These are phyloP conservation scores for Melopsittacus undulatus DNA, from an alignment of 2,797 vertebrate species.

Conservation along the genomic window DNA sequence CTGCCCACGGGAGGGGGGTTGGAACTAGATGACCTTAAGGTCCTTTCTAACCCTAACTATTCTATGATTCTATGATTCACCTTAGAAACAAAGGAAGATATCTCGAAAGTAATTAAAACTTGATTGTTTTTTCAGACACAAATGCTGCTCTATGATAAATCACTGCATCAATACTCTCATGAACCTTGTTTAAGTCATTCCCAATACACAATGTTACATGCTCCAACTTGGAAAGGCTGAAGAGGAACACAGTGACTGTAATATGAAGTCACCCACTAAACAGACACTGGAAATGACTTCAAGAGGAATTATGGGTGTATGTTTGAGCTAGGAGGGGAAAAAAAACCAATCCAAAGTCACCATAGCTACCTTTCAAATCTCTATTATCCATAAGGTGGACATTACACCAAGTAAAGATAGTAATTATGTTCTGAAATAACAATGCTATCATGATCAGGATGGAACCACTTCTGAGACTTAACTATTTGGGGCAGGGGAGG, in stretches of 20 bases:
- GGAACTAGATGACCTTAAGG: no score
- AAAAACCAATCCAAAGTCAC: neutral
- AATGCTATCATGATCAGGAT: neutral
- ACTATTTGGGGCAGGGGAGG: fast-evolving
- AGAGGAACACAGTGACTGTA: neutral
- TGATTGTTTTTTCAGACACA: neutral
- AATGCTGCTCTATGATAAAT: neutral
- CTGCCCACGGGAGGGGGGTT: no score
- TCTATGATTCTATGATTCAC: no score
- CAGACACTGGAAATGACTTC: neutral
- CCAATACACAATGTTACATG: neutral
- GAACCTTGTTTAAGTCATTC: neutral
- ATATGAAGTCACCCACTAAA: neutral
- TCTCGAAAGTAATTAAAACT: neutral
- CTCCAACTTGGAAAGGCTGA: neutral
- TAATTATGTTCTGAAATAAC: neutral
- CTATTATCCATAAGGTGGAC: neutral
- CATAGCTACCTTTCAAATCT: neutral
- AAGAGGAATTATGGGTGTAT: neutral
- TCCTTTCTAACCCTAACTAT: no score
- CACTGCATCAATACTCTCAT: neutral
- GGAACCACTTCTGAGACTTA: neutral
- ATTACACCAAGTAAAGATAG: neutral
- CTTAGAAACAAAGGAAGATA: neutral
- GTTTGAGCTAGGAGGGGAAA: neutral